These are phyloP conservation scores for Heliconius aoede DNA, from an alignment of 2,888 invertebrate genomes.

Conservation along the genomic window DNA sequence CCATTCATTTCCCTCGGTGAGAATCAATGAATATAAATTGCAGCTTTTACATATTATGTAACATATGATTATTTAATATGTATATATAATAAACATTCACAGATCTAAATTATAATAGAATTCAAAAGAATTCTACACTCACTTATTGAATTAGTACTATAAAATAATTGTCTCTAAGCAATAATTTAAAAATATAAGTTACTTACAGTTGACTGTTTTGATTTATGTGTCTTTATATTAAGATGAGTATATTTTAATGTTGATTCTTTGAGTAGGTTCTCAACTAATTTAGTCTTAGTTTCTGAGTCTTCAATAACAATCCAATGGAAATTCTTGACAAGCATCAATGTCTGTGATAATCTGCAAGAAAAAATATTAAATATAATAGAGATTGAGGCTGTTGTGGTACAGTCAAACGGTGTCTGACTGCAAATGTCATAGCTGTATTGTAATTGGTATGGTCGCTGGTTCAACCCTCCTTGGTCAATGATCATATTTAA, in stretches of 20 bases:
- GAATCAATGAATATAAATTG: too few species aligned
- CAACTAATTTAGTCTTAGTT: slow-evolving; percentile 87
- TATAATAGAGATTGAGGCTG: background rate
- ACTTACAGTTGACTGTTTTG: slow-evolving; percentile 78
- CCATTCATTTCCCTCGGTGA: too few species aligned
- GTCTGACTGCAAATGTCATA: too few species aligned
- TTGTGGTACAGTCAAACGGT: too few species aligned
- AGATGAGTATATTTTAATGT: slow-evolving; percentile 87
- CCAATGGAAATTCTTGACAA: slow-evolving; percentile 96
- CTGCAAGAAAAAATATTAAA: slow-evolving; percentile 71
- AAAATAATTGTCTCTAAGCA: background rate
- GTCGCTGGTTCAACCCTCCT: too few species aligned
- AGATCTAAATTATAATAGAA: too few species aligned
- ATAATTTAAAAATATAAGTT: slow-evolving; percentile 23
- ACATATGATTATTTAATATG: too few species aligned
- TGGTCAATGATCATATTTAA: too few species aligned
- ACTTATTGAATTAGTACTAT: background rate
- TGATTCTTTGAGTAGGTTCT: slow-evolving; percentile 87
- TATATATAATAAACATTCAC: too few species aligned
- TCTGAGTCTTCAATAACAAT: slow-evolving; percentile 94
- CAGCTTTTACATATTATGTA: too few species aligned
- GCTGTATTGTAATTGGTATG: too few species aligned
- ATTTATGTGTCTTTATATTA: slow-evolving; percentile 78
- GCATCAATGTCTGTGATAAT: slow-evolving; percentile 92
- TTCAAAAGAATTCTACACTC: background rate